These are phyloP conservation scores for Calonectris borealis DNA, from an alignment of 2,113 vertebrate species.

Conservation along the genomic window DNA sequence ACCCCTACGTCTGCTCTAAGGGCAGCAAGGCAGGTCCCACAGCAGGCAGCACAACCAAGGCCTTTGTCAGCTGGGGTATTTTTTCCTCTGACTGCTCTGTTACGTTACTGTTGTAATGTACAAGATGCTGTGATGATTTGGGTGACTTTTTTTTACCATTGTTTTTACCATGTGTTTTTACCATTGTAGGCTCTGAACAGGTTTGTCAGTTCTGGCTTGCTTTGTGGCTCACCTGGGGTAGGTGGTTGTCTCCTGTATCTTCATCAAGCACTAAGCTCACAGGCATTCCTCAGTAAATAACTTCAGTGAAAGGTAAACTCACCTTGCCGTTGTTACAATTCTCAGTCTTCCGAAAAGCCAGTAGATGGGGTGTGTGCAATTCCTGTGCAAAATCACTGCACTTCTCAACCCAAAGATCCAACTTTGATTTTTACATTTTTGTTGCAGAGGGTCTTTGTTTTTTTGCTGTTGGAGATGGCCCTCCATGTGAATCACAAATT, in stretches of 20 bases:
- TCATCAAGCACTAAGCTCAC: background rate
- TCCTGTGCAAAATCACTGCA: background rate
- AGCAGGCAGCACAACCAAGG: background rate
- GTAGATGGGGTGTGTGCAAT: constrained; percentile 60
- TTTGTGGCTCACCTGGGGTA: background rate
- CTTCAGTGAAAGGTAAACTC: background rate
- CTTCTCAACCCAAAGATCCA: background rate
- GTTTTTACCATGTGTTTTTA: too few species aligned
- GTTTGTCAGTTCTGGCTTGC: background rate
- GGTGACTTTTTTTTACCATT: background rate
- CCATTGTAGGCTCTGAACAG: background rate
- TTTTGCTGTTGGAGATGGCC: background rate
- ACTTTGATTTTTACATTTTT: background rate
- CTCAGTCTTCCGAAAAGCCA: constrained; percentile 42
- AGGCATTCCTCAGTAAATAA: background rate
- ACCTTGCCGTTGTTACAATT: background rate
- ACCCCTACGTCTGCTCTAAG: background rate
- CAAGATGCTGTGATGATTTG: background rate
- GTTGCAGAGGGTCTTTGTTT: background rate
- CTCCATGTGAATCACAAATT: background rate
- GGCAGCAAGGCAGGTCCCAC: background rate
- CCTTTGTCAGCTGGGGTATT: background rate
- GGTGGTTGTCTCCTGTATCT: background rate
- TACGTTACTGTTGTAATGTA: background rate
- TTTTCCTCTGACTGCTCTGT: background rate